Evolutionary conservation across 2,113 vertebrate species (phyloP).

Genomic region (Zosterops hypoxanthus): DNA sequence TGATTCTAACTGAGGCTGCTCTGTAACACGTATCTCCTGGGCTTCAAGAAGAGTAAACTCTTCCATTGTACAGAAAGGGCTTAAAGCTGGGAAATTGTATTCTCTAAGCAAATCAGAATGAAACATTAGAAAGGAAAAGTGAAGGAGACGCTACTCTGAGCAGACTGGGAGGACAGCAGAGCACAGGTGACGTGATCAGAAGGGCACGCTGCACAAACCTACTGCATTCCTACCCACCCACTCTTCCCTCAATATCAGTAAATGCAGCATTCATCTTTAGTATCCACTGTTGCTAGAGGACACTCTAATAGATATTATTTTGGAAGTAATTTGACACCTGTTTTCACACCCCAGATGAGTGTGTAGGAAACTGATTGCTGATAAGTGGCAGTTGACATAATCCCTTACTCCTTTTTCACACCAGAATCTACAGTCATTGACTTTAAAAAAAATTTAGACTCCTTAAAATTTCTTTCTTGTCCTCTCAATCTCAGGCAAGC

Average conservation of each 20-base stretch:
- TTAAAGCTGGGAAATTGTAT: background rate
- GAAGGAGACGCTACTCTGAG: background rate
- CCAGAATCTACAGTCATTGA: background rate
- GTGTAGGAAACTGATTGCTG: background rate
- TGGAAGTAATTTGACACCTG: background rate
- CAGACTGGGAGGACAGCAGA: accelerated
- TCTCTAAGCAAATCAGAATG: background rate
- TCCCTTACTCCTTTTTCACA: conserved; percentile 13
- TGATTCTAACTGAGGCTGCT: background rate
- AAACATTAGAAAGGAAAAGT: background rate
- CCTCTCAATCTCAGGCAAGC: background rate
- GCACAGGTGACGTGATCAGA: background rate
- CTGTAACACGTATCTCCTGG: background rate
- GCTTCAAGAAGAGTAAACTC: background rate
- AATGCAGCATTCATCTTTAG: background rate
- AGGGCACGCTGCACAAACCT: background rate
- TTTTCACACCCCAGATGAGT: background rate
- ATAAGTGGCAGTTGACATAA: conserved; percentile 24
- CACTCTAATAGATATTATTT: background rate
- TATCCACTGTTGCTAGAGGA: background rate
- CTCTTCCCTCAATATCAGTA: background rate
- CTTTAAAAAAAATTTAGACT: conserved; percentile 28
- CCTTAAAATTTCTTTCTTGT: conserved; percentile 9
- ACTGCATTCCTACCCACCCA: background rate
- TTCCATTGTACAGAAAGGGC: background rate